Evolutionary conservation across 1,140 invertebrate species (phyloP), one percentile per base, ranked within the genome.

Genomic region (Akabosia matsudoensis): DNA sequence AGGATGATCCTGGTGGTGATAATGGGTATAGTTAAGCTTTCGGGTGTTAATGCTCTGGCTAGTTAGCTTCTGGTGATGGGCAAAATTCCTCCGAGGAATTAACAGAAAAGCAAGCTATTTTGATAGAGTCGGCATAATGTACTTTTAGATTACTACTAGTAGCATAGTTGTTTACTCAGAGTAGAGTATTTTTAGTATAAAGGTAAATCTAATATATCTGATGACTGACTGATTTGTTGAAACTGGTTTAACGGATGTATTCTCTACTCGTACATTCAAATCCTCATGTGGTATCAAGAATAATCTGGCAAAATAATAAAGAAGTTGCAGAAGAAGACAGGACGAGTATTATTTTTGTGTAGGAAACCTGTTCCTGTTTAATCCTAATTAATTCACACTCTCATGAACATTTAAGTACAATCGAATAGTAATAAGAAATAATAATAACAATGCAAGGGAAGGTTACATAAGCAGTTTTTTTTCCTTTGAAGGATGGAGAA

Each of bases 351-450:
- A 72, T 22, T 45, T 45, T 45, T 45, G 37, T 45, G 18, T 22
- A 75, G 64, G 31, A 79, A 79, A 79, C 78, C 76, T 61, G 78
- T 79, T 79, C 75, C 78, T 70, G n/a, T n/a, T 31, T 79, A 79
- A 79, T 79, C 78, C 78, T 79, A 79, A 79, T 79, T 79, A 79
- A 79, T 79, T 79, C 78, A 79, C 78, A 77, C 78, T 79, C 78
- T 77, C 78, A 67, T 79, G 78, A 79, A 75, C 75, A 79, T 76
- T 76, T 76, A 76, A 76, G 75, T 73, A 76, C 26, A 67, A 67
- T 30, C 61, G 61, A 67, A 67, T 67, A 67, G 31, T 67, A 67
- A 67, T 67, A 67, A 67, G 7, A 67, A 67, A 13, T 30, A 30
- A 30, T 14, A 67, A 45, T 45, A 18, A 45, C 7, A 45, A 45